These are phyloP conservation scores for Heliconius aoede DNA, from an alignment of 2,888 invertebrate genomes.

Conservation along the genomic window DNA sequence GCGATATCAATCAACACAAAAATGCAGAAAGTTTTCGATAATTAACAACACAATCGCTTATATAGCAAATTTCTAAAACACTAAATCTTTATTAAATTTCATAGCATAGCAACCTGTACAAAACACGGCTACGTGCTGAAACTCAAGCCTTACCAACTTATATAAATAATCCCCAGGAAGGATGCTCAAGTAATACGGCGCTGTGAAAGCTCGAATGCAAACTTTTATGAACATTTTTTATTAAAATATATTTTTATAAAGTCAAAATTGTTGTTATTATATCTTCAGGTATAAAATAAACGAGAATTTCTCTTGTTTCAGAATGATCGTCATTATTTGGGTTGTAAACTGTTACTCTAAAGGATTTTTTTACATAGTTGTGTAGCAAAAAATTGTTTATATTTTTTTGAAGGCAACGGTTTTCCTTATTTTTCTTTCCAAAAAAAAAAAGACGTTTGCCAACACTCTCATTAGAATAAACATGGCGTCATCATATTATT, in stretches of 20 bases:
- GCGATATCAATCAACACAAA: too few relatives aligned
- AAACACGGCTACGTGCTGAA: slow-evolving; percentile 22
- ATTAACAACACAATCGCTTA: background rate
- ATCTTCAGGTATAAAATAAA: background rate
- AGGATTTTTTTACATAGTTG: background rate
- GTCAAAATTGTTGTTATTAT: background rate
- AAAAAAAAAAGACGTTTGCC: background rate
- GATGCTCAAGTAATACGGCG: slow-evolving; percentile 37
- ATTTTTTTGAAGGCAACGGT: background rate
- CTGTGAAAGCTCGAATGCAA: slow-evolving; percentile 25
- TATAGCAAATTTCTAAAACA: background rate
- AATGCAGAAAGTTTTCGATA: background rate
- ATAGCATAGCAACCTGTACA: slow-evolving; percentile 24
- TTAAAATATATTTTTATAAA: background rate
- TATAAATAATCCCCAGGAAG: slow-evolving; percentile 38
- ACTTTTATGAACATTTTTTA: slow-evolving; percentile 6
- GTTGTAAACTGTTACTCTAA: background rate
- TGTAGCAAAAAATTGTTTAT: too few relatives aligned
- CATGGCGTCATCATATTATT: background rate
- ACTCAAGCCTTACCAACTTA: slow-evolving; percentile 37
- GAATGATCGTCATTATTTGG: background rate
- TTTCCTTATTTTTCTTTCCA: background rate
- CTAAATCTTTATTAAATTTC: background rate
- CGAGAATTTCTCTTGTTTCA: background rate
- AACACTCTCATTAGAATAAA: background rate